These are phyloP conservation scores for Athene noctua DNA, from an alignment of 2,113 vertebrate species.

Conservation along the genomic window DNA sequence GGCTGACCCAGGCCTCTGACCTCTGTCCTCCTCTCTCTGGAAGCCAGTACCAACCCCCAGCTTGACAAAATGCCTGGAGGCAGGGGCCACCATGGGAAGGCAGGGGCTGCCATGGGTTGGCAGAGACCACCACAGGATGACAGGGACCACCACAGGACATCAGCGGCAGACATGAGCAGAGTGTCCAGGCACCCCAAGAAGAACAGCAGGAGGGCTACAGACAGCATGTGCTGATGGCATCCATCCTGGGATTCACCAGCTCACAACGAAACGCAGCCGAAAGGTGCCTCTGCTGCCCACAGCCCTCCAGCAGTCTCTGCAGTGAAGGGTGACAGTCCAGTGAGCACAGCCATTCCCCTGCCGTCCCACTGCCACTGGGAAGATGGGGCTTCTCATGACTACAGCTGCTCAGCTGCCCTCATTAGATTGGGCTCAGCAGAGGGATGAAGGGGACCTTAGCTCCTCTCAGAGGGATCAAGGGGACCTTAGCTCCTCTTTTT, in stretches of 20 bases:
- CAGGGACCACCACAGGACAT: not conserved
- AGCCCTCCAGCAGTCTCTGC: not conserved
- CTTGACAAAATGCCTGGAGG: not conserved
- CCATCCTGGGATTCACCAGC: not conserved
- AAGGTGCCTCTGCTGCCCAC: not conserved
- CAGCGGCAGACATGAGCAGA: accelerated
- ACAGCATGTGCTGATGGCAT: not conserved
- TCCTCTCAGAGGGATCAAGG: not conserved
- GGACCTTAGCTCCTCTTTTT: not conserved
- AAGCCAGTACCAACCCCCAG: not conserved
- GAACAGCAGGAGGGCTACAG: not conserved
- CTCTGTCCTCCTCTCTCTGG: not conserved
- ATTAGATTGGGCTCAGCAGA: accelerated
- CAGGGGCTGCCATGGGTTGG: not conserved
- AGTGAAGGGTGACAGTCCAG: accelerated
- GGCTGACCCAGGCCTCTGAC: not conserved
- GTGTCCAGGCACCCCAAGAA: accelerated
- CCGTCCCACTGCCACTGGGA: not conserved
- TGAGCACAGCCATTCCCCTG: not conserved
- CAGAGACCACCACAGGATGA: not conserved
- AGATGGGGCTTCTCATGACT: accelerated
- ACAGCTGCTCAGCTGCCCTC: not conserved
- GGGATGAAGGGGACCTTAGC: not conserved
- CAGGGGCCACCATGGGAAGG: not conserved
- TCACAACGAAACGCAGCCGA: accelerated